phyloP scores from a whole-genome alignment of 64 coral and sea anemone genomes.

The Pocillopora verrucosa region DNA sequence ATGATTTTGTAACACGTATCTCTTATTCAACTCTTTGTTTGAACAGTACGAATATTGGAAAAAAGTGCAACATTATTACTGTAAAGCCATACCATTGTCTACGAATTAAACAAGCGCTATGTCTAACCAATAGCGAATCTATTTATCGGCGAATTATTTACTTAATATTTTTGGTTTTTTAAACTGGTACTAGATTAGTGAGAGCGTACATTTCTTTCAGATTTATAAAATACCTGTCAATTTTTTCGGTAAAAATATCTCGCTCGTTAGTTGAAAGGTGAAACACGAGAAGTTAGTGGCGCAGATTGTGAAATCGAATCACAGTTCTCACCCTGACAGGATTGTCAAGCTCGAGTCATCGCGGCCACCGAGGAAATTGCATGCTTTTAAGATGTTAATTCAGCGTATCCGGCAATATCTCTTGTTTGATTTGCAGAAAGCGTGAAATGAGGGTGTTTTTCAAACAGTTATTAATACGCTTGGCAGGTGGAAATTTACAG shows the following conservation, averaged over 20 bases:
- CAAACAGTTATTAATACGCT: conserved; percentile 49
- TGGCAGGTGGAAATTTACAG: conserved; percentile 37
- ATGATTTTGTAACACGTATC: conserved; percentile 12
- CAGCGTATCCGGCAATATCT: conserved; percentile 47
- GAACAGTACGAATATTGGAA: conserved; percentile 36
- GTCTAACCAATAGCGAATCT: conserved; percentile 42
- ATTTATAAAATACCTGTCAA: conserved; percentile 27
- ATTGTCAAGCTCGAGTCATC: conserved; percentile 12
- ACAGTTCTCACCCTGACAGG: neutral
- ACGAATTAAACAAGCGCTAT: conserved; percentile 1
- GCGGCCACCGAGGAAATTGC: conserved; percentile 29
- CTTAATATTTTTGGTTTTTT: conserved; percentile 31
- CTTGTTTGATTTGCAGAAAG: conserved; percentile 49
- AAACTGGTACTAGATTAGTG: conserved; percentile 25
- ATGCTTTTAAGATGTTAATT: conserved; percentile 55
- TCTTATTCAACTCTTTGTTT: conserved; percentile 31
- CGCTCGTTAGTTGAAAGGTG: neutral
- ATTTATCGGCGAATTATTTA: conserved; percentile 42
- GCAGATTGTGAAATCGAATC: neutral
- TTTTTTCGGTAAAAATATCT: neutral
- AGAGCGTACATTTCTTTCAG: neutral
- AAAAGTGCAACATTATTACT: conserved; percentile 55
- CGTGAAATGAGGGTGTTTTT: conserved; percentile 45
- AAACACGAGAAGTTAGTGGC: neutral
- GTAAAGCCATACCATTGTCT: conserved; percentile 24